A percentile compares a stretch with the other conserved stretches of the same genome.
phyloP scores from a whole-genome alignment of 2,797 vertebrate genomes.

The Eleutherodactylus coqui region DNA sequence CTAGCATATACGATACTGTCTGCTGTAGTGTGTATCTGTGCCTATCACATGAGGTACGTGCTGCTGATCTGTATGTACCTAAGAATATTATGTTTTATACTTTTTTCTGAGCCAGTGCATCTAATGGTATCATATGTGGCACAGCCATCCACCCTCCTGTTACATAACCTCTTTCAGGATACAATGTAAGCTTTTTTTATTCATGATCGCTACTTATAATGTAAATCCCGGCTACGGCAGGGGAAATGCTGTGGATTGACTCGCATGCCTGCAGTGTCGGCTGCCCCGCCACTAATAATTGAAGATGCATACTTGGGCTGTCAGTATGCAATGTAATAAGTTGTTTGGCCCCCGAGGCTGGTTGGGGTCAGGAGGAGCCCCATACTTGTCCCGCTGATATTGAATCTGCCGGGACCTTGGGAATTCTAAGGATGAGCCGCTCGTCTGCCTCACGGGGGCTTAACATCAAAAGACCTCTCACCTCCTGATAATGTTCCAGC shows the following conservation, averaged over 20 bases:
- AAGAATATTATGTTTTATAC: too few species aligned
- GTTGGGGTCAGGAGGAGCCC: conserved; percentile 22
- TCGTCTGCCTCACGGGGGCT: conserved; percentile 41
- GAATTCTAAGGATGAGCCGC: conserved; percentile 48
- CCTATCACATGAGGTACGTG: too few species aligned
- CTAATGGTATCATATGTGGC: too few species aligned
- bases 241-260: background rate
- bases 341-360: background rate
- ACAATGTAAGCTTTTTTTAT: too few species aligned
- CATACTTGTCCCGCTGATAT: conserved; percentile 27
- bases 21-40: too few species aligned
- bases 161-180: too few species aligned
- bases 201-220: too few species aligned
- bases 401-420: conserved; percentile 47
- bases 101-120: too few species aligned
- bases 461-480: conserved; percentile 51
- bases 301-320: conserved; percentile 19
- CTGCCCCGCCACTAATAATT: background rate
- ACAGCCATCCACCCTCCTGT: too few species aligned
- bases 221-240: background rate
- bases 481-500: conserved; percentile 44
- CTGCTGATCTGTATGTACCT: too few species aligned
- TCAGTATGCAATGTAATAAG: background rate
- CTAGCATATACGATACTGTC: too few species aligned
- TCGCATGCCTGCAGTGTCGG: conserved; percentile 14